phyloP scores from a whole-genome alignment of 1,140 invertebrate species.

The Ephestia elutella region DNA sequence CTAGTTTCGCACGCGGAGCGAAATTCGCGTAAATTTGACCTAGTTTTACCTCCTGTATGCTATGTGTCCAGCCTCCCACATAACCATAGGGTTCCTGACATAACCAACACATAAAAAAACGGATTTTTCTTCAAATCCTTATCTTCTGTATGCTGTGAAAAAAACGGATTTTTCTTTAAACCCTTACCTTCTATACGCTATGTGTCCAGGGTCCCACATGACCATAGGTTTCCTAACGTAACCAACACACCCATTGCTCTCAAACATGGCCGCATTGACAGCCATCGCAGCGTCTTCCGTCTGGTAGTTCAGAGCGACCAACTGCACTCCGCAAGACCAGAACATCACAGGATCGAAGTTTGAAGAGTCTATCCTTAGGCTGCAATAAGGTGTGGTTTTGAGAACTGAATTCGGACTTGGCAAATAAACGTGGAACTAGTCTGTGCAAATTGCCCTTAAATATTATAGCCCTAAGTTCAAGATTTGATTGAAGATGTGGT shows the following conservation, averaged over 20 bases:
- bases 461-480: no score
- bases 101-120: slow-evolving; percentile 93
- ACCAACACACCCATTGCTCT: slow-evolving; percentile 91
- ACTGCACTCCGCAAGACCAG: slow-evolving; percentile 94
- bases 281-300: slow-evolving; percentile 92
- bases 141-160: no score
- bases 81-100: slow-evolving; percentile 90
- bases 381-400: slow-evolving; percentile 21
- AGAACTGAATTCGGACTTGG: neutral
- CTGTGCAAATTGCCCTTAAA: no score
- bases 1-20: no score
- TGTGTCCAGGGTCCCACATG: slow-evolving; percentile 93
- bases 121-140: no score
- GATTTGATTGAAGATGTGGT: no score
- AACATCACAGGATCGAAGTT: slow-evolving; percentile 96
- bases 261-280: slow-evolving; percentile 94
- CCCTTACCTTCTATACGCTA: slow-evolving; percentile 86
- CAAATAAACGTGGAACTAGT: no score
- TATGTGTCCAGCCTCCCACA: slow-evolving; percentile 93
- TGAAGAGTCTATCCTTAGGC: slow-evolving; percentile 92
- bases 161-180: no score
- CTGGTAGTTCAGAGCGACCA: slow-evolving; percentile 95
- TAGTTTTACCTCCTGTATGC: slow-evolving; percentile 87
- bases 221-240: slow-evolving; percentile 92
- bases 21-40: no score